Conservation (phyloP, 1,140 invertebrate species). For the Ceratoteleas bidentatus region DNA sequence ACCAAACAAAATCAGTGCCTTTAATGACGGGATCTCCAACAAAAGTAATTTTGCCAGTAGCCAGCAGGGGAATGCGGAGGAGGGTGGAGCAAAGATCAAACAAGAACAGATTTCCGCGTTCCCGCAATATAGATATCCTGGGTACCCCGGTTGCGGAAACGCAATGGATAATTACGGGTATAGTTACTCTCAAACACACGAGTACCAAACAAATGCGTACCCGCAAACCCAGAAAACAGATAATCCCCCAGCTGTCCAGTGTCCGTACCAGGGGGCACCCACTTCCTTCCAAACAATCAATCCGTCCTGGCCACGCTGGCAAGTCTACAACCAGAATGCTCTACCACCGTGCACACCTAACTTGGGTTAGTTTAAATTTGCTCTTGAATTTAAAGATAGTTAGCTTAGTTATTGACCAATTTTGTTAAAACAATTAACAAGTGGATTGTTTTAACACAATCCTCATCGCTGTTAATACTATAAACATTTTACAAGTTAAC, state of each 20-base stretch:
- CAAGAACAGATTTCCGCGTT: conserved; percentile 70
- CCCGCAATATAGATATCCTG: conserved; percentile 75
- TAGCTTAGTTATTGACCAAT: no score
- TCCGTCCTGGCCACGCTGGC: conserved; percentile 77
- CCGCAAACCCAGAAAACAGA: conserved; percentile 74
- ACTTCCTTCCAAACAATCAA: conserved; percentile 74
- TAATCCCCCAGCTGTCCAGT: conserved; percentile 70
- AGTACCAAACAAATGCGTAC: conserved; percentile 74
- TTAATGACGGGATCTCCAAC: conserved; percentile 43
- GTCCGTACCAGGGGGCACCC: conserved; percentile 75
- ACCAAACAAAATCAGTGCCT: conserved; percentile 68
- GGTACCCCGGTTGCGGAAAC: conserved; percentile 74
- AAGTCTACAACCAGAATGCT: conserved; percentile 74
- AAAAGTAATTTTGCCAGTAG: conserved; percentile 37
- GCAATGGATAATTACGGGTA: conserved; percentile 76
- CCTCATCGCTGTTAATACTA: no score
- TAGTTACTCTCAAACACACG: conserved; percentile 64
- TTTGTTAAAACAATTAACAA: no score
- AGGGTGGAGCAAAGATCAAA: conserved; percentile 70
- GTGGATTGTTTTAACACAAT: no score
- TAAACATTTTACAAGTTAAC: no score
- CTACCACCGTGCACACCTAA: conserved; percentile 19
- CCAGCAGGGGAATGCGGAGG: conserved; percentile 48
- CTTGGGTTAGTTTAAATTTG: conserved; percentile 29
- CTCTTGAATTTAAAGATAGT: not conserved